Conservation (phyloP, 2,113 vertebrate genomes). For the Ivindomyrus marchei region DNA sequence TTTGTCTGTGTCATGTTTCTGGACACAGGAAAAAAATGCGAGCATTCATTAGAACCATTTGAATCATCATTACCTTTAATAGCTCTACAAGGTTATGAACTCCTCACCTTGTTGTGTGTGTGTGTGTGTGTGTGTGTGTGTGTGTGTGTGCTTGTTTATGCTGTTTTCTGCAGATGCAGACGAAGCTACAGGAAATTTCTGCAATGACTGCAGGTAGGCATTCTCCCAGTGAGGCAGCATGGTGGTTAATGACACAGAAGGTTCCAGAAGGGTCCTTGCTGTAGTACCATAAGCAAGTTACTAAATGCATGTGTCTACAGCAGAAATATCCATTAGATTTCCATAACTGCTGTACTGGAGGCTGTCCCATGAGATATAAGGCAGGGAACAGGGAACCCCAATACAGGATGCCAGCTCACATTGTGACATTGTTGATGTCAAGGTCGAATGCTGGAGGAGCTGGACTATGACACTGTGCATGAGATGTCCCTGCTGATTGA, state of each 20-base stretch:
- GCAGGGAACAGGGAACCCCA: not conserved
- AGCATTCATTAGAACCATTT: not conserved
- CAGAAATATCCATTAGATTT: not conserved
- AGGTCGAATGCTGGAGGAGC: constrained; percentile 44
- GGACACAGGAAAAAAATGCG: not conserved
- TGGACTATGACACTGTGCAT: constrained; percentile 50
- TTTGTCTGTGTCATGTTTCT: not conserved
- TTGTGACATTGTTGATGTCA: not conserved
- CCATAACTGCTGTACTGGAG: not conserved
- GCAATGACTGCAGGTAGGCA: constrained; percentile 35
- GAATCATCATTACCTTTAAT: not conserved
- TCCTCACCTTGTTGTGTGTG: not conserved
- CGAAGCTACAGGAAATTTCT: constrained; percentile 46
- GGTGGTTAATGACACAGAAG: not conserved
- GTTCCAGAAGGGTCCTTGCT: not conserved
- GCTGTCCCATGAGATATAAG: not conserved
- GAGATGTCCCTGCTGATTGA: constrained; percentile 48
- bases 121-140: not conserved
- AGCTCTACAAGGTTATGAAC: not conserved
- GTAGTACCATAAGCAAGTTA: not conserved
- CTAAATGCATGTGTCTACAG: not conserved
- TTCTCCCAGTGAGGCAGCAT: not conserved
- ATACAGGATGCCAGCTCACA: not conserved
- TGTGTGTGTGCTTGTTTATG: not conserved
- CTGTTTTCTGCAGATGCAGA: constrained; percentile 39